Conservation (phyloP, 2,113 vertebrate species). For the Herpetotheres cachinnans region DNA sequence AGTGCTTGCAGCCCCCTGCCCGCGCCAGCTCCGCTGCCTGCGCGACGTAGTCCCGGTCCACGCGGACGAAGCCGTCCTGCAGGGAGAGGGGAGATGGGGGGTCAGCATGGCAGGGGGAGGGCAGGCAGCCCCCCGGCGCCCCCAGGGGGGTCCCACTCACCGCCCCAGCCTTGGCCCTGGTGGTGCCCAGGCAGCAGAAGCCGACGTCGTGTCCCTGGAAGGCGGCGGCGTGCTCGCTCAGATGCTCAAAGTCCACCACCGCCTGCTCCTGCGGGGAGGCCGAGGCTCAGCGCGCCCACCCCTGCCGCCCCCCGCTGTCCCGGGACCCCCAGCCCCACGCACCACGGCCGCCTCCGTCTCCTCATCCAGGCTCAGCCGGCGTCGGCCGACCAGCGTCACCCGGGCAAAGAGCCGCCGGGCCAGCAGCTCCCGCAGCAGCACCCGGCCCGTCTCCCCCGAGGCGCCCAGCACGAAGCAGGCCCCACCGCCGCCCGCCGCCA, state of each 20-base stretch:
- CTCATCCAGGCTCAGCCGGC: constrained; percentile 76
- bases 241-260: constrained; percentile 77
- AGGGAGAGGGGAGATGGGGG: not conserved
- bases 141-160: constrained; percentile 68
- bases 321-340: constrained; percentile 25
- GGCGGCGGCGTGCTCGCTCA: constrained; percentile 78
- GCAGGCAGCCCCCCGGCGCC: too few relatives aligned
- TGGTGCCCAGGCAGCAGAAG: constrained; percentile 69
- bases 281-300: not conserved
- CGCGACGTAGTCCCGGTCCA: constrained; percentile 90
- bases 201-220: constrained; percentile 79
- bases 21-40: constrained; percentile 89
- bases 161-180: constrained; percentile 82
- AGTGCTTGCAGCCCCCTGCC: constrained; percentile 88
- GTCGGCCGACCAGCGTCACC: constrained; percentile 85
- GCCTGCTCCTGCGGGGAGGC: constrained; percentile 66
- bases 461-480: constrained; percentile 88
- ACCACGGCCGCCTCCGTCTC: constrained; percentile 54
- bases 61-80: constrained; percentile 88
- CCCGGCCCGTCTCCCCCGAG: constrained; percentile 78
- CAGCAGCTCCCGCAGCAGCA: constrained; percentile 76
- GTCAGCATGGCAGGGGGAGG: accelerated
- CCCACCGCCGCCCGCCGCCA: not conserved
- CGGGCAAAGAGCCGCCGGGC: constrained; percentile 76
- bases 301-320: not conserved